Conservation (phyloP, 1,140 invertebrate genomes). For the Orussus abietinus region DNA sequence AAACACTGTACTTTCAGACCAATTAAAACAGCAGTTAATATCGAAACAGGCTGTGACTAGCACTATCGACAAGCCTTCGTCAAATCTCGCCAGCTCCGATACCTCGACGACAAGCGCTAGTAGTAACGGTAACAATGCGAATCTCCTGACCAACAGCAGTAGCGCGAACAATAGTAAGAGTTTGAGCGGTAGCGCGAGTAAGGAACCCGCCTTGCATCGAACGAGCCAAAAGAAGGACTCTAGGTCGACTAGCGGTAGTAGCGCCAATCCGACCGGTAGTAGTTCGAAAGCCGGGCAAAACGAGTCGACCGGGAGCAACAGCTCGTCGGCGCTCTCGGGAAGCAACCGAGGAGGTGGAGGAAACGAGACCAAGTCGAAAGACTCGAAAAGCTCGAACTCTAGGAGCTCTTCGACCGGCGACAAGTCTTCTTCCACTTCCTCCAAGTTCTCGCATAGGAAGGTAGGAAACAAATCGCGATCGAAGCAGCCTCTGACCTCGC, state of each 20-base stretch:
- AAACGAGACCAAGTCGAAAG: constrained; percentile 28
- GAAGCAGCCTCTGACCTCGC: constrained; percentile 33
- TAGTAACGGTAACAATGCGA: constrained; percentile 46
- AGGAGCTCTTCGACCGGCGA: constrained; percentile 26
- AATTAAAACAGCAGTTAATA: constrained; percentile 44
- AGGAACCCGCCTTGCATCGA: constrained; percentile 47
- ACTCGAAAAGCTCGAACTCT: constrained; percentile 17
- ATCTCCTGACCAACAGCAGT: constrained; percentile 34
- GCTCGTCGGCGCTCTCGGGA: constrained; percentile 20
- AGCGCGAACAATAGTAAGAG: constrained; percentile 37
- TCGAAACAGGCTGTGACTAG: constrained; percentile 41
- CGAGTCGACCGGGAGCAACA: constrained; percentile 29
- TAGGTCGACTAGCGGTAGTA: constrained; percentile 48
- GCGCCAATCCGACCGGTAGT: constrained; percentile 37
- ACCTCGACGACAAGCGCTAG: constrained; percentile 31
- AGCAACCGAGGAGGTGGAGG: constrained; percentile 31
- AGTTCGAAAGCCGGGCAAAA: constrained; percentile 32
- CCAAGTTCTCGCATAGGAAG: constrained; percentile 42
- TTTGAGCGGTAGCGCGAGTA: constrained; percentile 44
- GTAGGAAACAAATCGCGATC: constrained; percentile 42
- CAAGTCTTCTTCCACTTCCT: constrained; percentile 39
- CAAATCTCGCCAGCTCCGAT: constrained; percentile 30
- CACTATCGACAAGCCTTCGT: constrained; percentile 35
- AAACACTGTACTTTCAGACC: constrained; percentile 41
- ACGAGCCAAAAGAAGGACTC: constrained; percentile 49